Evolutionary conservation across 2,797 vertebrate species (phyloP).

Genomic region (Anas flavirostris): DNA sequence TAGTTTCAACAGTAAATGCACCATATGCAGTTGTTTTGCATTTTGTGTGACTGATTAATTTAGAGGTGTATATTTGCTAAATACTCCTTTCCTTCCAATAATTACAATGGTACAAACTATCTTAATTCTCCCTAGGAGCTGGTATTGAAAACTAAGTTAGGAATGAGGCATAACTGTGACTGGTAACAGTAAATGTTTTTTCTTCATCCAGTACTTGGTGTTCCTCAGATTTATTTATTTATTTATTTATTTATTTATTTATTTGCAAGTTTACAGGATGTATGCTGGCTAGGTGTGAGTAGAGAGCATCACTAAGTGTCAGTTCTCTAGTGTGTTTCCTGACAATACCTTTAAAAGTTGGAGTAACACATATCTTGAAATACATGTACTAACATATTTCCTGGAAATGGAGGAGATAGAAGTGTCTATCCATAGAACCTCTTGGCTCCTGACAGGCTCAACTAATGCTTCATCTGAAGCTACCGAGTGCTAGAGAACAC

Average conservation of each 20-base stretch:
- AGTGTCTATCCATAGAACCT: background rate
- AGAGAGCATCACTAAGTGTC: background rate
- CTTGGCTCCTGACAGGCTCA: background rate
- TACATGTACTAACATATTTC: background rate
- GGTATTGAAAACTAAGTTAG: background rate
- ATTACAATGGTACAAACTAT: background rate
- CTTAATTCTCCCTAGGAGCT: background rate
- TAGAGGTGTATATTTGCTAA: background rate
- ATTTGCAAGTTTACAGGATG: background rate
- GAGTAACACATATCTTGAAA: background rate
- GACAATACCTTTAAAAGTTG: background rate
- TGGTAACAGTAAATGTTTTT: background rate
- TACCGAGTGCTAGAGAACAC: background rate
- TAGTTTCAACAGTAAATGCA: background rate
- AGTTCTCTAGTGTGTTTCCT: background rate
- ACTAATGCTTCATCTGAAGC: background rate
- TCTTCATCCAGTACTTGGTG: background rate
- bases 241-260: background rate
- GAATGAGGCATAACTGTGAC: background rate
- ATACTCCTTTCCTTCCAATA: background rate
- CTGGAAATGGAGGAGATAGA: background rate
- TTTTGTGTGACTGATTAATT: background rate
- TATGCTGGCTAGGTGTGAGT: background rate
- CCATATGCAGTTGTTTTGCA: background rate
- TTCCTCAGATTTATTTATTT: background rate